These are phyloP conservation scores for Aleadryas rufinucha DNA, from an alignment of 2,113 vertebrate species.

Conservation along the genomic window DNA sequence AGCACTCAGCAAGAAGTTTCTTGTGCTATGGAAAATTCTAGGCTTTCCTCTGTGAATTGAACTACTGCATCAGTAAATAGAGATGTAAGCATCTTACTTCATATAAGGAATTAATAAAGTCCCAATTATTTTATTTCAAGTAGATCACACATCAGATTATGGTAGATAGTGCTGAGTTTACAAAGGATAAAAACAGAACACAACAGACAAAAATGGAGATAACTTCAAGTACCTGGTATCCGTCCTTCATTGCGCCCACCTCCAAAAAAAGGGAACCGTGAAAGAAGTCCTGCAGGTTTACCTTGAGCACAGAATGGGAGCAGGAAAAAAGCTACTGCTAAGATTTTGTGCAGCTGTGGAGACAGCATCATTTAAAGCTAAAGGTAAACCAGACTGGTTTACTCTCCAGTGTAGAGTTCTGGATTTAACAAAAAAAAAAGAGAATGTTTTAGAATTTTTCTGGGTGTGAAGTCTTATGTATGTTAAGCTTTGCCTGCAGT, in stretches of 20 bases:
- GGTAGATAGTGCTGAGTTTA: neutral
- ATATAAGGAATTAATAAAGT: neutral
- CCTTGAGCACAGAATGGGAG: neutral
- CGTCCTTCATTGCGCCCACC: rapidly evolving
- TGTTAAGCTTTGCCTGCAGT: neutral
- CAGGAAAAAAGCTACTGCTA: neutral
- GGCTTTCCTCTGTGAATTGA: neutral
- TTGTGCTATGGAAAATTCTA: neutral
- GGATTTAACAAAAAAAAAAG: neutral
- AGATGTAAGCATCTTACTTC: neutral
- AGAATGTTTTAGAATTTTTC: neutral
- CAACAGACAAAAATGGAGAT: neutral
- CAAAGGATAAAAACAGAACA: neutral
- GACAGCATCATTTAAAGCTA: neutral
- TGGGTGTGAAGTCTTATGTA: neutral
- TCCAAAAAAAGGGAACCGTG: rapidly evolving
- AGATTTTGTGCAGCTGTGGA: neutral
- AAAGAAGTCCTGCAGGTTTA: neutral
- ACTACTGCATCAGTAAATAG: neutral
- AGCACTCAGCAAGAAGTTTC: neutral
- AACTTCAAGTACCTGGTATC: neutral
- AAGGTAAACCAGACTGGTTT: neutral
- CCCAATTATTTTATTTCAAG: neutral
- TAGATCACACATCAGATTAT: neutral
- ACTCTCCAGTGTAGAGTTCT: neutral